Evolutionary conservation across 2,888 invertebrate species (phyloP).

Genomic region (Pterobdella sp.): DNA sequence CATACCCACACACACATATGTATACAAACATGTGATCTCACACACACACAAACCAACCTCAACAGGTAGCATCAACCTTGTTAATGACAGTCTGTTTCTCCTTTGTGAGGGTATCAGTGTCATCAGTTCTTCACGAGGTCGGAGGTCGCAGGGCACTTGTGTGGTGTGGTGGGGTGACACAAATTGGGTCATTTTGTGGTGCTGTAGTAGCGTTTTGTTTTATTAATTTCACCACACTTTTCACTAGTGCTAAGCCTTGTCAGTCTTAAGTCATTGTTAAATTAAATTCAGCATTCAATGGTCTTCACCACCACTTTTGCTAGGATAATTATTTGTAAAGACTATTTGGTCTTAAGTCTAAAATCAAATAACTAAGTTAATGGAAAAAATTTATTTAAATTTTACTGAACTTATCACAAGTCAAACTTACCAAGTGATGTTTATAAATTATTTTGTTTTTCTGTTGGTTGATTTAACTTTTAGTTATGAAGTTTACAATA

Average conservation of each 20-base stretch:
- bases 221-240: conserved; percentile 57
- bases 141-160: conserved; percentile 68
- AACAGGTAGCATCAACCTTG: conserved; percentile 59
- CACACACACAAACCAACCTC: neutral
- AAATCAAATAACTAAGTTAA: too few relatives aligned
- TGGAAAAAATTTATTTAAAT: too few relatives aligned
- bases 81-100: conserved; percentile 62
- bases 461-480: too few relatives aligned
- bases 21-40: neutral
- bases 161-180: conserved; percentile 68
- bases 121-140: conserved; percentile 61
- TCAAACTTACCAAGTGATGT: too few relatives aligned
- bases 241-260: conserved; percentile 29
- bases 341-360: too few relatives aligned
- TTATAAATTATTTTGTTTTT: too few relatives aligned
- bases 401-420: too few relatives aligned
- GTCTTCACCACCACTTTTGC: neutral
- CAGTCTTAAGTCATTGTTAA: neutral
- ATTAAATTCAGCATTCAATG: neutral
- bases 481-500: too few relatives aligned
- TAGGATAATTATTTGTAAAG: neutral
- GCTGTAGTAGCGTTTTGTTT: conserved; percentile 64
- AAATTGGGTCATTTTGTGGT: conserved; percentile 69
- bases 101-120: conserved; percentile 71
- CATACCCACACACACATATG: neutral